These are phyloP conservation scores for Oreochromis mossambicus DNA, from an alignment of 2,797 vertebrate species.

Conservation along the genomic window DNA sequence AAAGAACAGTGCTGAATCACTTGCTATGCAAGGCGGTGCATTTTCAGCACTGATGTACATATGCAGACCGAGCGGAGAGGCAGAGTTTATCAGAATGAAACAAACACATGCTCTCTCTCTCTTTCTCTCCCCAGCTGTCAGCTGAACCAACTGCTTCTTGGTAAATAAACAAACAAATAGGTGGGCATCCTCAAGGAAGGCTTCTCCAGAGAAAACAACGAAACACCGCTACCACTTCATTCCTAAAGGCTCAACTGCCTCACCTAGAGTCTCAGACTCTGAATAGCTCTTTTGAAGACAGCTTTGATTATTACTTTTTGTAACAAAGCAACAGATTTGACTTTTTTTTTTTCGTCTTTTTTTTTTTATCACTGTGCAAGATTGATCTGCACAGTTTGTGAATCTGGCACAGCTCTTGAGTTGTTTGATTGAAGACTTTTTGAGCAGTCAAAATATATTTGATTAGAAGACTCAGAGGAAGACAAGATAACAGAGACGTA, in stretches of 20 bases:
- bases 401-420: neutral
- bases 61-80: neutral
- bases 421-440: neutral
- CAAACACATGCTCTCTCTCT: neutral
- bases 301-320: slow-evolving; percentile 6
- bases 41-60: neutral
- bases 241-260: slow-evolving; percentile 17
- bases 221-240: neutral
- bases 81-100: neutral
- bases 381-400: neutral
- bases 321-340: slow-evolving; percentile 6
- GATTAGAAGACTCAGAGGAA: neutral
- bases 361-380: neutral
- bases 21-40: neutral
- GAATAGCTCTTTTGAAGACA: neutral
- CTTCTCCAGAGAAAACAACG: slow-evolving; percentile 17
- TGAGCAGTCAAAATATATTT: neutral
- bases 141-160: slow-evolving; percentile 12
- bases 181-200: slow-evolving; percentile 36
- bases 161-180: slow-evolving; percentile 47
- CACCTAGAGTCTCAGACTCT: neutral
- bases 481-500: neutral
- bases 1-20: neutral
- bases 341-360: neutral
- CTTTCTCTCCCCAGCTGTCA: slow-evolving; percentile 41